Evolutionary conservation across 2,113 vertebrate genomes (phyloP).

Genomic region (Craseonycteris thonglongyai): DNA sequence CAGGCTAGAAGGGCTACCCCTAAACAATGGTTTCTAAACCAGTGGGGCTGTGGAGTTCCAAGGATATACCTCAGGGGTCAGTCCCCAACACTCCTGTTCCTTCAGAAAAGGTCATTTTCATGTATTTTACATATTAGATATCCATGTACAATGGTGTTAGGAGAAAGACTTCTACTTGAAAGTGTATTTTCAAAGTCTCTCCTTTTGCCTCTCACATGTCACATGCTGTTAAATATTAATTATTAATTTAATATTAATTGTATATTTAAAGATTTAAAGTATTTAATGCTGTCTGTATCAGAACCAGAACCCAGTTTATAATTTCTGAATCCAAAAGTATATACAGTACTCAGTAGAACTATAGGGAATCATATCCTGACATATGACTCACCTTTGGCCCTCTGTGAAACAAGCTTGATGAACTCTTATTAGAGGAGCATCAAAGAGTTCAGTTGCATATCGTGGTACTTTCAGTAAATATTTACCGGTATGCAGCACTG

Average conservation of each 20-base stretch:
- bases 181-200: neutral
- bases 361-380: neutral
- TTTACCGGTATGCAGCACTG: neutral
- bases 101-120: neutral
- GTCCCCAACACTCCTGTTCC: neutral
- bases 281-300: neutral
- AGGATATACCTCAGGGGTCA: too few species aligned
- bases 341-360: neutral
- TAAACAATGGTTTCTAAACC: neutral
- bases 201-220: neutral
- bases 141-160: neutral
- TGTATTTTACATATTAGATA: neutral
- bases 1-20: neutral
- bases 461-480: neutral
- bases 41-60: neutral
- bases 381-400: too few species aligned
- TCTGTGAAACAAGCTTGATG: neutral
- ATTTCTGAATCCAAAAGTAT: neutral
- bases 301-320: neutral
- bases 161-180: neutral
- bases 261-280: neutral
- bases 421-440: neutral
- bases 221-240: neutral
- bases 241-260: neutral
- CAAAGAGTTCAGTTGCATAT: neutral